Base-by-base conservation (phyloP, 1,140 invertebrate species). In the Paramacrobiotus metropolitanus region DNA sequence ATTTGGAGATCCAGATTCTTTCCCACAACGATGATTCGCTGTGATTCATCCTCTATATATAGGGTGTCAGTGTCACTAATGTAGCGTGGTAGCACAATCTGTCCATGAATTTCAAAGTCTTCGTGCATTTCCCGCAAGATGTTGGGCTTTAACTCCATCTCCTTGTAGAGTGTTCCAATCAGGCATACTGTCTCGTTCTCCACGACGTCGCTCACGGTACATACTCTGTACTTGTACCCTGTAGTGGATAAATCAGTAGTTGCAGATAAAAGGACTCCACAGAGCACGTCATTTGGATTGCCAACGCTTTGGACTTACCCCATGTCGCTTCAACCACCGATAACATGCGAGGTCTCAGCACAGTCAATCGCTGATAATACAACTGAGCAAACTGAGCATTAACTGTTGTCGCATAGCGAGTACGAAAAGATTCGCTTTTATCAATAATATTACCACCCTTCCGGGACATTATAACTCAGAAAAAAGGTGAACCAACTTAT, bases 151-250 rank as follows among this genome's bases (percentile, higher is more conserved):
- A 89, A 75, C 70, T 83, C 79, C 76, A 94, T 91, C 68, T 88
- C 79, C 74, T 94, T 95, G 69, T 85, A 95, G 20, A 94, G 70
- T 2, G 88, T 94, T 30, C 91, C 91, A 68, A 92, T 82, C 34
- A 94, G 77, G 59, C 90, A 73, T 70, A 85, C 84, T 68, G 79
- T 77, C 28, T 79, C 78, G 45, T 78, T 76, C 66, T 81, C 81
- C 28, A 78, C 74, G 31, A 87, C 69, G 67, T 87, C 82, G 68
- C 79, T 80, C 21, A 88, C 67, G 67, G 81, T 81, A 65, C 78
- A n/a, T n/a, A n/a, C n/a, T n/a, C n/a, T n/a, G n/a, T n/a, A n/a
- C n/a, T n/a, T n/a, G n/a, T n/a, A n/a, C n/a, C n/a, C n/a, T n/a
- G n/a, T n/a, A n/a, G n/a, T n/a, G n/a, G n/a, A n/a, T n/a, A n/a